A percentile compares a stretch with the other conserved stretches of the same genome.
Conservation (phyloP, 2,113 vertebrate genomes). For the Pachycephala philippinensis region DNA sequence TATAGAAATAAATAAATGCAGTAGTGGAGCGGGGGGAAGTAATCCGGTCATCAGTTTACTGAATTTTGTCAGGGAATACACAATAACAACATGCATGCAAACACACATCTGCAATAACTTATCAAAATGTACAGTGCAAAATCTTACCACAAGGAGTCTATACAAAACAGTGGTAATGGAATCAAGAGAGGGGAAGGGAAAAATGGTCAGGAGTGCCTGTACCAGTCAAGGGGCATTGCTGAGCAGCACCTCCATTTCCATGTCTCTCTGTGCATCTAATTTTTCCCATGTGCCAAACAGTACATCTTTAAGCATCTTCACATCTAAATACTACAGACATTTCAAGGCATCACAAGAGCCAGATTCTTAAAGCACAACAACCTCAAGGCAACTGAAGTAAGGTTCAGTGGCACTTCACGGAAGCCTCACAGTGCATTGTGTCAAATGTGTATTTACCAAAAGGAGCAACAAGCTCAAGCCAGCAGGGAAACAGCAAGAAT, state of each 20-base stretch:
- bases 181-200: not conserved
- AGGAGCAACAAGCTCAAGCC: not conserved
- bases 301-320: not conserved
- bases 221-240: conserved; percentile 24
- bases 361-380: not conserved
- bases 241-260: not conserved
- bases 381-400: conserved; percentile 6
- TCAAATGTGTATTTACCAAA: not conserved
- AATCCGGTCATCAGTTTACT: not conserved
- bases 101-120: not conserved
- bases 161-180: conserved; percentile 45
- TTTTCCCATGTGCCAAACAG: not conserved
- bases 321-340: conserved; percentile 1
- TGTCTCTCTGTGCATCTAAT: not conserved
- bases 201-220: not conserved
- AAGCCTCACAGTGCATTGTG: not conserved
- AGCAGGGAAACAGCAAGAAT: not conserved
- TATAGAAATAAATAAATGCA: not conserved
- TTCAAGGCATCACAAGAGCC: not conserved
- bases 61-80: not conserved
- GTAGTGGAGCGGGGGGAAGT: not conserved
- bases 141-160: conserved; percentile 69
- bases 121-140: conserved; percentile 40
- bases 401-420: conserved; percentile 11
- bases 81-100: not conserved